phyloP scores from a whole-genome alignment of 2,888 invertebrate genomes.

The Athalia cordata region DNA sequence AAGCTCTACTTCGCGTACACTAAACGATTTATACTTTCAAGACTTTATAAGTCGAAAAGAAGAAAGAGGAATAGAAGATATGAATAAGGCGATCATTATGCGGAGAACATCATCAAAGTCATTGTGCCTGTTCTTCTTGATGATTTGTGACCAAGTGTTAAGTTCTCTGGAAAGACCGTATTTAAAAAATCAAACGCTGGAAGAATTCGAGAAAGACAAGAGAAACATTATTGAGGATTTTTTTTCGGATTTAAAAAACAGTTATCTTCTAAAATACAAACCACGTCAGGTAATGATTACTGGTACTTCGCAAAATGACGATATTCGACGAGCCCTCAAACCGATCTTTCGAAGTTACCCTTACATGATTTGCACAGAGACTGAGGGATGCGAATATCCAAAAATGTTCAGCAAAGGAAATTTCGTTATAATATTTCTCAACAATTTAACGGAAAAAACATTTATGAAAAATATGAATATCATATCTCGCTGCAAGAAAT shows the following conservation, averaged over 20 bases:
- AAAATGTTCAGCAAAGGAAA: not conserved
- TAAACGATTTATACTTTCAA: too few species aligned
- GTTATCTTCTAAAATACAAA: not conserved
- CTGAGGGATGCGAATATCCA: not conserved
- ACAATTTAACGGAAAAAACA: not conserved
- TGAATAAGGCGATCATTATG: too few species aligned
- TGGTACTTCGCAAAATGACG: not conserved
- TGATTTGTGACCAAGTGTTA: conserved; percentile 1
- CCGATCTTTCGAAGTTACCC: conserved; percentile 7
- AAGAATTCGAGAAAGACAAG: not conserved
- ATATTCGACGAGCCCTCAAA: not conserved
- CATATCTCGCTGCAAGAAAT: conserved; percentile 7
- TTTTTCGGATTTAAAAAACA: not conserved
- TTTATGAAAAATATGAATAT: not conserved
- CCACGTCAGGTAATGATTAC: conserved; percentile 19
- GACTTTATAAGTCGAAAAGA: too few species aligned
- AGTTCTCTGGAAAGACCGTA: not conserved
- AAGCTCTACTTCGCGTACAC: too few species aligned
- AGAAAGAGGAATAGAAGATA: too few species aligned
- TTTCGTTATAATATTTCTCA: conserved; percentile 8
- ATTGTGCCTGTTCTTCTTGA: not conserved
- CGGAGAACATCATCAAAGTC: not conserved
- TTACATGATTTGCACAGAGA: conserved; percentile 8
- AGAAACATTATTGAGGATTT: conserved; percentile 2
- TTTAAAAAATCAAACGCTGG: not conserved